A percentile compares a stretch with the other conserved stretches of the same genome.
These are phyloP conservation scores for Protophormia terraenovae DNA, from an alignment of 2,888 invertebrate genomes.

Conservation along the genomic window DNA sequence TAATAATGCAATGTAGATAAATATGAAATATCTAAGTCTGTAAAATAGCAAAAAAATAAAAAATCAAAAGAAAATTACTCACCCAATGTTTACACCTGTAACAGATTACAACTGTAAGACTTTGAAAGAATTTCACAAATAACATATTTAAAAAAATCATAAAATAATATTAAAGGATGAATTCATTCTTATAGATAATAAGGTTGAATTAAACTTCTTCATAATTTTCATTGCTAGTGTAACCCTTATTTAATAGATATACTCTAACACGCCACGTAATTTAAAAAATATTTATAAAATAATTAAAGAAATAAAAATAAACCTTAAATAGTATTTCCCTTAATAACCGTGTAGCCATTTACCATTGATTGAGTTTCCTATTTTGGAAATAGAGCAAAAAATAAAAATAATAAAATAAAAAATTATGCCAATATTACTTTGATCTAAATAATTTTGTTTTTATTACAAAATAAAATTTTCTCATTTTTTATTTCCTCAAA, in stretches of 20 bases:
- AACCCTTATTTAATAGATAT: neutral
- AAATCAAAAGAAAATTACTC: constrained; percentile 20
- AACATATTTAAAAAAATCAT: too few relatives aligned
- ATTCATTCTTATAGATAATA: too few relatives aligned
- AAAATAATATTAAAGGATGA: too few relatives aligned
- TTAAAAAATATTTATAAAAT: neutral
- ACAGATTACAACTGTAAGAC: neutral
- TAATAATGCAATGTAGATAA: neutral
- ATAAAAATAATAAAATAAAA: neutral
- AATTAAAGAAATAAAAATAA: constrained; percentile 1
- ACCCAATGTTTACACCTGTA: neutral
- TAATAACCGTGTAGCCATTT: too few relatives aligned
- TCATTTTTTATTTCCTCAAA: neutral
- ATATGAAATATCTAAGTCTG: constrained; percentile 8
- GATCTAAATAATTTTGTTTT: neutral
- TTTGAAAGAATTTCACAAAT: too few relatives aligned
- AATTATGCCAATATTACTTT: constrained; percentile 32
- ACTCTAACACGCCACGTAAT: neutral
- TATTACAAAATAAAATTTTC: neutral
- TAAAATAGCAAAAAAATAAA: neutral
- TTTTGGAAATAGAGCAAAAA: neutral
- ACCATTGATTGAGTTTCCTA: constrained; percentile 10
- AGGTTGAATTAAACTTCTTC: too few relatives aligned
- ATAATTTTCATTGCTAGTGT: neutral
- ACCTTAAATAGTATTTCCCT: neutral